Base-by-base conservation (phyloP, 2,113 vertebrate species). In the Gallinago paraguaiae region DNA sequence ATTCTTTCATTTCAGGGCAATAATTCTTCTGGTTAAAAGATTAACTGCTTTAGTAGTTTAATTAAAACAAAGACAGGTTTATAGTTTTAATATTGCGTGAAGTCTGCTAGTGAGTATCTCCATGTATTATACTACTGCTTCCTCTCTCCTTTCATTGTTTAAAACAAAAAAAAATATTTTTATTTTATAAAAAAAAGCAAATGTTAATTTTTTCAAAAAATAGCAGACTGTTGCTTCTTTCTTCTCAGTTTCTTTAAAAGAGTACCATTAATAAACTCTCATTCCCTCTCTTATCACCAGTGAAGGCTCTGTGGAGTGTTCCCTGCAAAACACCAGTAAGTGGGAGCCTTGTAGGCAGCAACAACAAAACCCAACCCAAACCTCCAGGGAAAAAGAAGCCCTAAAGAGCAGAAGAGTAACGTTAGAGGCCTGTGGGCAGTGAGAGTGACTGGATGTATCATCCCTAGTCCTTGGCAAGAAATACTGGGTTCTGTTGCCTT, bases 31-130 rank as follows among this genome's bases (percentile, higher is more conserved):
- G 10, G 28, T 88, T 88, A 93, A 64, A 77, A 91, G 90, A 95
- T 91, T 65, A 89, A 80, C 28, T 65, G 70, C 69, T 86, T 93
- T 93, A 87, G 90, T 53, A 68, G 56, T 88, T 97, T 92, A 93
- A 95, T 92, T 92, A 96, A 90, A 95, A 70, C 11, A 86, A 74
- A 87, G 86, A 84, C 37, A 96, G 72, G 35, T 97, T 97, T 96
- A 93, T 69, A 85, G 86, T 48, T 68, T 80, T 80, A 86, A 77
- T 82, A 93, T 50, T 76, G 48, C 2, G 0, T 89, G 75, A 87
- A 51, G 43, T 78, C 61, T 33, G 8, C n/a, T 23, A 82, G 61
- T 51, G 67, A 83, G 3, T 78, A 53, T 72, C 28, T 82, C 41
- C 25, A 31, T 9, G 15, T 41, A 45, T 65, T 76, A 57, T n/a